phyloP scores from a whole-genome alignment of 2,113 vertebrate species.

The Nothoprocta pentlandii region DNA sequence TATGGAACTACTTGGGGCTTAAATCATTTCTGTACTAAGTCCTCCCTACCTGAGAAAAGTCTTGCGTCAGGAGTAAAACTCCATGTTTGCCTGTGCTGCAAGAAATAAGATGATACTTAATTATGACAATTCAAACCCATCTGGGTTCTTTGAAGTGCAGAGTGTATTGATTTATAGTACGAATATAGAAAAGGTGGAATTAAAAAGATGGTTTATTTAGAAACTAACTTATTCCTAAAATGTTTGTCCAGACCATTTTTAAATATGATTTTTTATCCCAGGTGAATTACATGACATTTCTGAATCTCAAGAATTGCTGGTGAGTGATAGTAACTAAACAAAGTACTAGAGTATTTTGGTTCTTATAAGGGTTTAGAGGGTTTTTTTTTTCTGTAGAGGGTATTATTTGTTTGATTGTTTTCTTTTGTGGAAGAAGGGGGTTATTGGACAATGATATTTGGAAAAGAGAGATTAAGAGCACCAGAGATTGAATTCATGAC shows the following conservation, averaged over 20 bases:
- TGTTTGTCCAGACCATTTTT: constrained; percentile 50
- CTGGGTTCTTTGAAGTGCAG: not conserved
- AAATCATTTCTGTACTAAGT: not conserved
- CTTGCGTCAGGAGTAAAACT: not conserved
- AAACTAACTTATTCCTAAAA: constrained; percentile 26
- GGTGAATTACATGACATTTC: constrained; percentile 11
- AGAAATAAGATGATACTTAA: constrained; percentile 30
- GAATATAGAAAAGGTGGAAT: not conserved
- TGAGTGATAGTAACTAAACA: not conserved
- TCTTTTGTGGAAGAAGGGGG: not conserved
- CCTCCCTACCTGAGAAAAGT: not conserved
- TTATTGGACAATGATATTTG: not conserved
- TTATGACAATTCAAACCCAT: constrained; percentile 28
- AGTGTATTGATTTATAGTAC: constrained; percentile 27
- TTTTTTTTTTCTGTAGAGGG: not conserved
- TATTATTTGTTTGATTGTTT: not conserved
- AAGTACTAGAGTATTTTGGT: not conserved
- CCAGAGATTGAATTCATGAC: not conserved
- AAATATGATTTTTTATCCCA: constrained; percentile 24
- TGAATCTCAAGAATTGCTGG: not conserved
- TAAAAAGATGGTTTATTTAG: constrained; percentile 37
- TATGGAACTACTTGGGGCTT: not conserved
- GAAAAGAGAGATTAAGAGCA: not conserved
- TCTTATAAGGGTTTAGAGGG: not conserved
- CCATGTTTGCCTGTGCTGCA: not conserved